Conservation (phyloP, 2,113 vertebrate species). For the Odontesthes bonariensis region DNA sequence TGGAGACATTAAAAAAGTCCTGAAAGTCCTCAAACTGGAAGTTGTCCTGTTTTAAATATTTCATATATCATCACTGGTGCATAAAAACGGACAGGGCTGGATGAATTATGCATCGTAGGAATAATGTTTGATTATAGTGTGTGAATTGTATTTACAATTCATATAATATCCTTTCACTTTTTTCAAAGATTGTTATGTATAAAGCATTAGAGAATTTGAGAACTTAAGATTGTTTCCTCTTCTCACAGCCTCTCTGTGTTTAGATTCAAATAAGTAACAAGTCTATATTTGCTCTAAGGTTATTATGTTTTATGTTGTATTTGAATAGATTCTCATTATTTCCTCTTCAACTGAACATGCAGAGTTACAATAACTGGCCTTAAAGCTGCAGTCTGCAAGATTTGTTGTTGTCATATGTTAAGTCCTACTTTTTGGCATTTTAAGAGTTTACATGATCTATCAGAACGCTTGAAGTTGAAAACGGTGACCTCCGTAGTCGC, state of each 20-base stretch:
- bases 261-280: no score
- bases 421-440: no score
- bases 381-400: no score
- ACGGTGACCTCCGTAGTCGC: no score
- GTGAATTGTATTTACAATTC: not conserved
- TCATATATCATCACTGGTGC: not conserved
- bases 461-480: no score
- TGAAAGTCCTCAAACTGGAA: constrained; percentile 10
- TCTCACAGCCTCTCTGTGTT: not conserved
- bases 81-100: not conserved
- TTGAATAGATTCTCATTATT: constrained; percentile 1
- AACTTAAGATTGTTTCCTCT: not conserved
- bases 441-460: no score
- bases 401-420: no score
- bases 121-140: no score
- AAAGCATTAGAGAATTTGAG: no score
- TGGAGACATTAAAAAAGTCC: constrained; percentile 8
- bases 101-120: not conserved
- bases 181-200: not conserved
- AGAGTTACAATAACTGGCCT: not conserved
- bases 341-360: not conserved
- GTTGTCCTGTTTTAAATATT: not conserved
- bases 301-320: constrained; percentile 20
- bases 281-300: constrained; percentile 18
- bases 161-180: not conserved